These are phyloP conservation scores for Megalopta genalis DNA, from an alignment of 1,140 invertebrate species.

Conservation along the genomic window DNA sequence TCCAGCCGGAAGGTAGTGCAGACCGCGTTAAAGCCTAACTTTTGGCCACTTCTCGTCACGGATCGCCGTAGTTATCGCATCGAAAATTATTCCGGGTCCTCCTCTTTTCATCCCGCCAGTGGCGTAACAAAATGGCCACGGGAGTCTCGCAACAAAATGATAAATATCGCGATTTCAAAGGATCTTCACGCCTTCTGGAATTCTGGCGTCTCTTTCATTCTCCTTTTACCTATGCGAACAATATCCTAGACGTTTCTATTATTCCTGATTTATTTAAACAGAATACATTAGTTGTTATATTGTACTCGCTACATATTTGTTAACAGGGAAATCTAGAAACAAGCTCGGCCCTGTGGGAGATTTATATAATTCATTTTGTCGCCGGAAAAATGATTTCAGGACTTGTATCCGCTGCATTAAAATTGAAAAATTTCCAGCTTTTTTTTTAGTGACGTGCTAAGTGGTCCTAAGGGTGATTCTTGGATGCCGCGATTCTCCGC, in stretches of 20 bases:
- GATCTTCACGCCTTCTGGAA: neutral
- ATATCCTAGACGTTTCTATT: neutral
- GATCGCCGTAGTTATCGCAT: neutral
- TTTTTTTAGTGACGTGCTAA: neutral
- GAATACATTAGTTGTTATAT: too few relatives aligned
- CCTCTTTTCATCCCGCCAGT: conserved; percentile 10
- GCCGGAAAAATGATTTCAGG: too few relatives aligned
- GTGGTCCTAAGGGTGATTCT: too few relatives aligned
- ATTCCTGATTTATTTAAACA: too few relatives aligned
- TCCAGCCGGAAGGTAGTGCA: conserved; percentile 11
- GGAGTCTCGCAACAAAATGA: neutral
- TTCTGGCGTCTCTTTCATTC: neutral
- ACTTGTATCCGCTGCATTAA: too few relatives aligned
- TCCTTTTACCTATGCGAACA: neutral
- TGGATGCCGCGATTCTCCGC: neutral
- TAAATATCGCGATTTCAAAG: neutral
- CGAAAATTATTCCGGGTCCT: conserved; percentile 7
- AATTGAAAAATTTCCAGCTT: neutral
- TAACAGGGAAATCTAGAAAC: too few relatives aligned
- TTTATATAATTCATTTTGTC: too few relatives aligned
- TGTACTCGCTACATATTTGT: too few relatives aligned
- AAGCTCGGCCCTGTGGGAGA: too few relatives aligned
- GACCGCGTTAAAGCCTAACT: conserved; percentile 43
- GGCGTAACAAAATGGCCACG: conserved; percentile 10
- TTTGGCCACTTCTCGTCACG: conserved; percentile 55